These are phyloP conservation scores for Limanda limanda DNA, from an alignment of 2,113 vertebrate species.

Conservation along the genomic window DNA sequence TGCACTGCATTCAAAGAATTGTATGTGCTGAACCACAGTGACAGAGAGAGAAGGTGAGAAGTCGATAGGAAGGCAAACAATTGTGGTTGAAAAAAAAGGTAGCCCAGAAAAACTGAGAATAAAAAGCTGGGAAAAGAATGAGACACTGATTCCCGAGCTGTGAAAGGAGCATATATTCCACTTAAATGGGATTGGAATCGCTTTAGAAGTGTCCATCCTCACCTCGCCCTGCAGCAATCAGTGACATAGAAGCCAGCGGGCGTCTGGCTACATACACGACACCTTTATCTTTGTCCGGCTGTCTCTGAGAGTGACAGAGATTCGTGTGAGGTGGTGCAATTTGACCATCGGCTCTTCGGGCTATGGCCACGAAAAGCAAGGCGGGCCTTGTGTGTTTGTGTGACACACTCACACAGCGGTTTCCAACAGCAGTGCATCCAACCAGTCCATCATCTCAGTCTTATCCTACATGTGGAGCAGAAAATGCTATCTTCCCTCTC, in stretches of 20 bases:
- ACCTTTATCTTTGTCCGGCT: conserved; percentile 65
- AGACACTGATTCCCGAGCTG: conserved; percentile 17
- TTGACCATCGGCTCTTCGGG: conserved; percentile 47
- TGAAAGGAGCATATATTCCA: conserved; percentile 29
- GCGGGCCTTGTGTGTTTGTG: conserved; percentile 14
- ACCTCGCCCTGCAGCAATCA: conserved; percentile 48
- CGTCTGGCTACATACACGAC: conserved; percentile 48
- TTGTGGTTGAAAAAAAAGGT: background rate
- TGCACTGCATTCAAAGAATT: conserved; percentile 1
- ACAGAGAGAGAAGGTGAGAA: conserved; percentile 4
- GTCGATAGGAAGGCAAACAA: conserved; percentile 15
- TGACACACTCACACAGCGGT: background rate
- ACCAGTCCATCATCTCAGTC: background rate
- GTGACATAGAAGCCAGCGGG: conserved; percentile 51
- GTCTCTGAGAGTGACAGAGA: conserved; percentile 62
- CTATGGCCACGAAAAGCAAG: conserved; percentile 14
- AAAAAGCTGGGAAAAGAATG: conserved; percentile 7
- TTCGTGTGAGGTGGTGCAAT: conserved; percentile 52
- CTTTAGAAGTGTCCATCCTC: conserved; percentile 68
- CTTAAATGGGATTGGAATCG: conserved; percentile 40
- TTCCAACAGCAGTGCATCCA: background rate
- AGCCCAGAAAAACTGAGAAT: background rate
- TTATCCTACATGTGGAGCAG: background rate
- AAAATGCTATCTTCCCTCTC: conserved; percentile 15
- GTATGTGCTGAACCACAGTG: conserved; percentile 5